These are phyloP conservation scores for Psittacula derbiana DNA, from an alignment of 2,797 vertebrate species.

Conservation along the genomic window DNA sequence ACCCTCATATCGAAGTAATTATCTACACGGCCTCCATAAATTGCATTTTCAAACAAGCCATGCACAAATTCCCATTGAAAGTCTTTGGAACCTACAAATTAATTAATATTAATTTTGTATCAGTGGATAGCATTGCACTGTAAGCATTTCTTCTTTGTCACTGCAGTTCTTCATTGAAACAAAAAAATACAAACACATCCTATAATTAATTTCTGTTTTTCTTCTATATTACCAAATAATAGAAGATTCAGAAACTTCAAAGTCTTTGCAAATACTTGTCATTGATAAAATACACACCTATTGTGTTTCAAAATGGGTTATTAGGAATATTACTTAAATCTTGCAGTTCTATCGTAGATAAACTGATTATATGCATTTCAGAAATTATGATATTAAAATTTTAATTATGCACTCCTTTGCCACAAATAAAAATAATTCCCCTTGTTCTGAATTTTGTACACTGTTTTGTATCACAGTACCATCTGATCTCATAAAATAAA, in stretches of 20 bases:
- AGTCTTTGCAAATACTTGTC: background rate
- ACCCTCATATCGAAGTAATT: conserved; percentile 91
- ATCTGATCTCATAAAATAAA: background rate
- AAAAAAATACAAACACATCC: background rate
- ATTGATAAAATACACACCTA: background rate
- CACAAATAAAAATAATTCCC: background rate
- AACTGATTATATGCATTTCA: background rate
- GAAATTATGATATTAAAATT: background rate
- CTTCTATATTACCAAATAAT: background rate
- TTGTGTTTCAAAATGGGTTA: background rate
- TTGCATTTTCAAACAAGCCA: conserved; percentile 92
- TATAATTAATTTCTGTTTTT: background rate
- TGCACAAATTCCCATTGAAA: conserved; percentile 94
- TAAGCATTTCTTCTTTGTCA: background rate
- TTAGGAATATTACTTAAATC: background rate
- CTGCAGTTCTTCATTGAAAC: background rate
- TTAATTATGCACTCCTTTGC: background rate
- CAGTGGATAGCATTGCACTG: background rate
- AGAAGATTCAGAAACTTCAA: background rate
- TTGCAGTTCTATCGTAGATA: background rate
- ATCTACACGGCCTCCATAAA: conserved; percentile 95
- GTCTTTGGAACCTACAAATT: conserved; percentile 81
- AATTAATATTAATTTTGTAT: background rate
- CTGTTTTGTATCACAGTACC: background rate
- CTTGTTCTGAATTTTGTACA: background rate